Base-by-base conservation (phyloP, 2,888 invertebrate species). In the Tiphia femorata region DNA sequence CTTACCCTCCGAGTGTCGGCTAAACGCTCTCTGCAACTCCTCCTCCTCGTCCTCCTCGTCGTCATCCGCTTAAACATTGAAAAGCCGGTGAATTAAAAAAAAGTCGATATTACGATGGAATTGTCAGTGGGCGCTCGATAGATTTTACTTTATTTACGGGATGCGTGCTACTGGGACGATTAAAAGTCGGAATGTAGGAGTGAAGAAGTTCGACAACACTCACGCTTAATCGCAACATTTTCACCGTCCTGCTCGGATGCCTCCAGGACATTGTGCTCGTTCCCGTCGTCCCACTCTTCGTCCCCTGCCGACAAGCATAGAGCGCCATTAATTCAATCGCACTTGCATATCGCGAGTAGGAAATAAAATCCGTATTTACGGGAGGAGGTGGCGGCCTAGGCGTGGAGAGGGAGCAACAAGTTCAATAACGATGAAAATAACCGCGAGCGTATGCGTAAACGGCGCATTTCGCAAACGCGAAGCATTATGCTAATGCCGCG, bases 251-350 rank as follows among this genome's bases (percentile, higher is more conserved):
- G 77, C 55, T 78, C 78, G 49, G 69, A 68, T 68, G 63, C 70
- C 55, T 77, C 79, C 59, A 72, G 63, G 50, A 72, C 70, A 65
- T 73, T 75, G 60, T 72, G 73, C 61, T 77, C 80, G 61, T 67
- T 69, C 3, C 58, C 72, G 46, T 78, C 80, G 49, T 78, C 78
- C 80, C 80, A 80, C 70, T 80, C 80, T 71, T 80, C 80, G 72
- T 78, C 80, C 68, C 80, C 80, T 80, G 64, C 19, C 65, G 72
- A 61, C 67, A 64, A 67, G 61, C 57, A 61, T 58, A n/a, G n/a
- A 51, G 67, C 35, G 49, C 56, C 60, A 67, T 68, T 68, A 68
- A 68, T 68, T 64, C 57, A 53, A 55, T 70, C 52, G 51, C 61
- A 70, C 62, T 70, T 70, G 61, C 68, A 67, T 70, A 70, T 61